Evolutionary conservation across 2,888 invertebrate species (phyloP).

Genomic region (Tenthredo scrophulariae): DNA sequence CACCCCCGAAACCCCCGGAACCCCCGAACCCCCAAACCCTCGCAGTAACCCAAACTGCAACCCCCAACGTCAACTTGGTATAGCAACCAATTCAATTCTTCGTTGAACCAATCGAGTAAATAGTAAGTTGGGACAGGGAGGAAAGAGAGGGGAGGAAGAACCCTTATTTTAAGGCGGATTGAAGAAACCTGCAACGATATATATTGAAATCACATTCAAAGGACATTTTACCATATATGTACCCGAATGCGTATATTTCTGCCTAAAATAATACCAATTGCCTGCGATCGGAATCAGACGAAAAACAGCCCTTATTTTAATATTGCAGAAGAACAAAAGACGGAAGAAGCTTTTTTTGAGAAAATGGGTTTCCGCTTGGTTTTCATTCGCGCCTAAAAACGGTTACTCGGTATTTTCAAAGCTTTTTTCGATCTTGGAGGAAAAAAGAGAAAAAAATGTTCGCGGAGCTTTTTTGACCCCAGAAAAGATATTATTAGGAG

Average conservation of each 20-base stretch:
- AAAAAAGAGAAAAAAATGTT: too few species aligned
- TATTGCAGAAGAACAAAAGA: background rate
- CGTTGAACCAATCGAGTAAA: conserved; percentile 50
- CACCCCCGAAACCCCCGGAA: background rate
- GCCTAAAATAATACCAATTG: background rate
- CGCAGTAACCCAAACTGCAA: conserved; percentile 20
- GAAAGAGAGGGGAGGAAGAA: background rate
- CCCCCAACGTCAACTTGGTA: conserved; percentile 35
- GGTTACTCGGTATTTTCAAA: too few species aligned
- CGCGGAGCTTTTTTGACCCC: background rate
- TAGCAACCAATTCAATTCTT: conserved; percentile 46
- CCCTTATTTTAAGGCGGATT: conserved; percentile 3
- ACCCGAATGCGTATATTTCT: background rate
- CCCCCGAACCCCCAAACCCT: background rate
- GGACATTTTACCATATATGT: background rate
- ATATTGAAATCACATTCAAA: conserved; percentile 6
- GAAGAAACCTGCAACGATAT: background rate
- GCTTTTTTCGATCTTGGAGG: background rate
- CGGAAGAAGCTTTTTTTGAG: background rate
- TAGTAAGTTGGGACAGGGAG: conserved; percentile 13
- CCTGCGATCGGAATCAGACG: background rate
- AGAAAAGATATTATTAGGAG: too few species aligned
- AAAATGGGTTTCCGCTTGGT: background rate
- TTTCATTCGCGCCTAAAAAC: background rate
- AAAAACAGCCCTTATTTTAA: background rate